Evolutionary conservation across 2,888 invertebrate genomes (phyloP), one percentile per base, ranked within the genome.

Genomic region (Chrysolina americana): DNA sequence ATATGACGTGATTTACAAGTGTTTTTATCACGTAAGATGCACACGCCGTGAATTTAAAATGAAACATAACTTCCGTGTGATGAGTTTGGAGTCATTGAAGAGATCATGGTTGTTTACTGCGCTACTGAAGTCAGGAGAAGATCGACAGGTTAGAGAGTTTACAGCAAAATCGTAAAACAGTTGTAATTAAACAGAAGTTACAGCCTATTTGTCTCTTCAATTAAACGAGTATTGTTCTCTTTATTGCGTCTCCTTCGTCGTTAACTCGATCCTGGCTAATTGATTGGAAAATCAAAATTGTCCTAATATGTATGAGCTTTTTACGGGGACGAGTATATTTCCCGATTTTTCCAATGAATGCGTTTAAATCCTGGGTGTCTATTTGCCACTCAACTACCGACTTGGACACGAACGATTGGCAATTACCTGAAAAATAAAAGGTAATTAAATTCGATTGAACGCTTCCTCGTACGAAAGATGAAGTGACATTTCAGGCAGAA

Each of bases 171-270:
- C 65, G 13, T 65, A 65, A 65, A 65, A 19, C 65, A 17, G 1
- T 48, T 23, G 48, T 48, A 48, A 48, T 44, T 23, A 62, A 64
- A 56, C 48, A 15, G 21, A 11, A 53, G 19, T 15, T 48, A 65
- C 44, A 15, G 47, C 48, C 47, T 65, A 65, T 65, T 48, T 65
- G 68, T 41, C 56, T 68, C 68, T 19, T 53, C 68, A 68, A 53
- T 68, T 68, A 53, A 68, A 28, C n/a, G 68, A 53, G 56, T 19
- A 56, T 41, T 68, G 56, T 11, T 53, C 19, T 23, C 56, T 68
- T 50, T 41, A 68, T 53, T 13, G 53, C 15, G 13, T 53, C n/a
- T 66, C 28, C 19, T 41, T 41, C 65, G 23, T 19, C 41, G 48
- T 68, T 13, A 68, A 68, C 41, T 68, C 15, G 17, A 68, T 68